Evolutionary conservation across 2,888 invertebrate genomes (phyloP), one percentile per base, ranked within the genome.

Genomic region (Tachina lurida): DNA sequence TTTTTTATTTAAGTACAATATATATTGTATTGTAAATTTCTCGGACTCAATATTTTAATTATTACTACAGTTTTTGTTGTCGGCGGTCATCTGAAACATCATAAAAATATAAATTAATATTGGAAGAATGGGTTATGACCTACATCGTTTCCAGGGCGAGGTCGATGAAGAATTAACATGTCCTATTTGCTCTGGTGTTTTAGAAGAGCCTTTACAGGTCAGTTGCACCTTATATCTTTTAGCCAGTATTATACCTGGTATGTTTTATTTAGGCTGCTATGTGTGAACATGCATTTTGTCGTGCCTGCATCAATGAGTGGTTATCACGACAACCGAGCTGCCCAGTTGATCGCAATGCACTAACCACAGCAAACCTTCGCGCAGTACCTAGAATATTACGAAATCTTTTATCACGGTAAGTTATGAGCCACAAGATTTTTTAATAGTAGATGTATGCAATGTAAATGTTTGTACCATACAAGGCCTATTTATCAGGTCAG

Each of bases 121-220:
- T 68, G 63, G n/a, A 70, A 60, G 31, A 84, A 99, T 99, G 98
- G 98, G 98, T 91, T 98, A 97, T 94, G 98, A 98, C 94, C 95
- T 97, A 90, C 96, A 95, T 93, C 95, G 98, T 91, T 98, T 99
- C 94, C 96, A 97, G 94, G 97, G 97, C 91, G 97, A 97, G 93
- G 98, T 99, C 89, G 98, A 99, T 93, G 98, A 98, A 94, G 99
- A 99, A 94, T 94, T 99, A 87, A 95, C 98, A 89, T 99, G 98
- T 91, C 97, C 98, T 88, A 98, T 99, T 93, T 99, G 98, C 93
- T 97, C 98, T 87, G 97, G 97, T 88, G 98, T 99, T 87, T 93
- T 99, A 78, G 98, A 98, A 91, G 98, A 98, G 91, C 98, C 98
- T 62, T 94, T 98, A 87, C 98, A 98, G 96, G 98, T 97, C 93